A percentile compares a stretch with the other conserved stretches of the same genome.
Evolutionary conservation across 2,888 invertebrate species (phyloP).

Genomic region (Ichneumoninae sp.): DNA sequence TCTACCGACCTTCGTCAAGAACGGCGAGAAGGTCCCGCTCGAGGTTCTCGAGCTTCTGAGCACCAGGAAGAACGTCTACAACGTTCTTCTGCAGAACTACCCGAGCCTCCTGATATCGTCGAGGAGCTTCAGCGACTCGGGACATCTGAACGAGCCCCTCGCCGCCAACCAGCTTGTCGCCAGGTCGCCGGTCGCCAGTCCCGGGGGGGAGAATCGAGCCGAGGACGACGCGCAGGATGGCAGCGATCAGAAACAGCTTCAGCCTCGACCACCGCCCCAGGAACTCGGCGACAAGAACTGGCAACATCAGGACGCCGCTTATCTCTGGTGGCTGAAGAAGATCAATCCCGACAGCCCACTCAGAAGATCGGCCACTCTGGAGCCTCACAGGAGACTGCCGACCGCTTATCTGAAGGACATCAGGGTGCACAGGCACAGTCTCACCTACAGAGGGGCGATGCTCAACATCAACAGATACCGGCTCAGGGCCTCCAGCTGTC

Average conservation of each 20-base stretch:
- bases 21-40: slow-evolving; percentile 91
- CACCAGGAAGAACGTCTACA: slow-evolving; percentile 89
- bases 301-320: slow-evolving; percentile 84
- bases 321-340: slow-evolving; percentile 87
- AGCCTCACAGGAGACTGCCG: slow-evolving; percentile 84
- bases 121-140: slow-evolving; percentile 90
- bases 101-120: slow-evolving; percentile 90
- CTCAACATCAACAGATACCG: slow-evolving; percentile 92
- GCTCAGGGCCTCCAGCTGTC: slow-evolving; percentile 94
- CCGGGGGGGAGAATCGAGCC: slow-evolving; percentile 74
- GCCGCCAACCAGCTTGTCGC: slow-evolving; percentile 67
- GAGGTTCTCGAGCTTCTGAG: slow-evolving; percentile 91
- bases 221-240: neutral
- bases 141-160: slow-evolving; percentile 85
- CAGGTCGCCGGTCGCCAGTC: slow-evolving; percentile 78
- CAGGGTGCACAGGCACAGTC: slow-evolving; percentile 90
- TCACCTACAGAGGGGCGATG: slow-evolving; percentile 95
- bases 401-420: slow-evolving; percentile 91
- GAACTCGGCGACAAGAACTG: slow-evolving; percentile 55
- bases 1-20: slow-evolving; percentile 92
- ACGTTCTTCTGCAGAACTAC: slow-evolving; percentile 90
- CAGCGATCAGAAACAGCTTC: slow-evolving; percentile 22
- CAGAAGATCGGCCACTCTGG: slow-evolving; percentile 81
- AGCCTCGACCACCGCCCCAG: neutral
- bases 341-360: slow-evolving; percentile 83